phyloP scores from a whole-genome alignment of 2,113 vertebrate species.

The Ophthalmolycus amberensis region DNA sequence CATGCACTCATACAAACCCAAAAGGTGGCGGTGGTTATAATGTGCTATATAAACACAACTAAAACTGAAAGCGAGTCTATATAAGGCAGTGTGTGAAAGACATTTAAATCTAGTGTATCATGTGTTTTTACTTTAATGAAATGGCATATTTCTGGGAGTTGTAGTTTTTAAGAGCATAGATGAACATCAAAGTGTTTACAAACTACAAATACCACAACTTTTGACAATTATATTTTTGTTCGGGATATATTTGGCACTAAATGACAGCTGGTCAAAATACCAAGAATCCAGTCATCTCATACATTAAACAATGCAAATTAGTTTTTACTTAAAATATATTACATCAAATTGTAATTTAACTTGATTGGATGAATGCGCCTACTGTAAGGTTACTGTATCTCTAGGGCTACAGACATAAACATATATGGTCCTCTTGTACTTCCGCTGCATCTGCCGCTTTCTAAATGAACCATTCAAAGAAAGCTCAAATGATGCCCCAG shows the following conservation, averaged over 20 bases:
- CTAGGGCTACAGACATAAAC: neutral
- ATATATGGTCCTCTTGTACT: conserved; percentile 25
- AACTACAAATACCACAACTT: no score
- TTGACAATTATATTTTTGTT: no score
- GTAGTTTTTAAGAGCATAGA: neutral
- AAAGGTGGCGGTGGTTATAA: neutral
- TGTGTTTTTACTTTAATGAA: neutral
- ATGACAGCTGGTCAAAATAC: no score
- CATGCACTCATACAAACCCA: no score
- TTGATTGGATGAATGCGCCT: neutral
- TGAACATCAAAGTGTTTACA: neutral
- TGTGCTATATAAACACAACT: neutral
- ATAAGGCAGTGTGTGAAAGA: neutral
- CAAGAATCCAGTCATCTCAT: no score
- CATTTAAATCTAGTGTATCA: neutral
- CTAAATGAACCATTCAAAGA: conserved; percentile 85
- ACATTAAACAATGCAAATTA: no score
- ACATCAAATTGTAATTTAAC: neutral
- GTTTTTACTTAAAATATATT: no score
- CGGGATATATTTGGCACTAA: no score
- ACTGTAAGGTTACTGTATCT: neutral
- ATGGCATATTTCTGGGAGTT: neutral
- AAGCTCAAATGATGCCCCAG: conserved; percentile 82
- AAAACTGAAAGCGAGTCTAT: neutral
- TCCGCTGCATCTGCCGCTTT: conserved; percentile 70